Evolutionary conservation across 2,113 vertebrate genomes (phyloP), one percentile per base, ranked within the genome.

Genomic region (Empidonax traillii): DNA sequence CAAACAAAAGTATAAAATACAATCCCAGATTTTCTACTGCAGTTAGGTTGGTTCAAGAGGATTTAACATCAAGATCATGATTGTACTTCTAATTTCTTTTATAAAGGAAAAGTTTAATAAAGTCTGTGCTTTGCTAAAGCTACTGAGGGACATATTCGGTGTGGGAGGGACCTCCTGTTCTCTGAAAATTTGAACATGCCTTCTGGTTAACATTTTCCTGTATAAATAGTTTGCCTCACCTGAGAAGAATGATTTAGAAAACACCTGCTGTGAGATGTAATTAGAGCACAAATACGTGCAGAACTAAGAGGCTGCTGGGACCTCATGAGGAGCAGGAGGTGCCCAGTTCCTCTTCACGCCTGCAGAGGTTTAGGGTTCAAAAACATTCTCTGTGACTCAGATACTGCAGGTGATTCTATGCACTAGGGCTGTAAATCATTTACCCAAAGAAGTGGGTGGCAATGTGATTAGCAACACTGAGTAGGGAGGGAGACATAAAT

Each of bases 171-270:
- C 73, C 2, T 12, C 31, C n/a, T 85, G 10, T 72, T 93, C 56
- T 65, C 68, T 90, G 61, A 91, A 93, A 94, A 95, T 37, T 43
- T 33, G 53, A 90, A 11, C 23, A 71, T 85, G 46, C 59, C 47
- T 91, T 85, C 80, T 69, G 78, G 80, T 66, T 87, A 68, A 65
- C 85, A 90, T 85, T 94, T 90, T 94, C 67, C 37, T 90, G 43
- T 55, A 84, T 68, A 89, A 94, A 74, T 44, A 90, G n/a, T 75
- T 85, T 87, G 47, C n/a, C 59, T 96, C 86, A 94, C 82, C 85
- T 88, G 84, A 94, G 81, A 91, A 72, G 59, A 90, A 96, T 80
- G 69, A 92, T 74, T 86, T 80, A 58, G 65, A 95, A 93, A 91
- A 91, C 52, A 80, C 78, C 46, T 85, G 56, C 71, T 78, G 87